A percentile compares a stretch with the other conserved stretches of the same genome.
Conservation (phyloP, 2,797 vertebrate genomes). For the Alca torda region DNA sequence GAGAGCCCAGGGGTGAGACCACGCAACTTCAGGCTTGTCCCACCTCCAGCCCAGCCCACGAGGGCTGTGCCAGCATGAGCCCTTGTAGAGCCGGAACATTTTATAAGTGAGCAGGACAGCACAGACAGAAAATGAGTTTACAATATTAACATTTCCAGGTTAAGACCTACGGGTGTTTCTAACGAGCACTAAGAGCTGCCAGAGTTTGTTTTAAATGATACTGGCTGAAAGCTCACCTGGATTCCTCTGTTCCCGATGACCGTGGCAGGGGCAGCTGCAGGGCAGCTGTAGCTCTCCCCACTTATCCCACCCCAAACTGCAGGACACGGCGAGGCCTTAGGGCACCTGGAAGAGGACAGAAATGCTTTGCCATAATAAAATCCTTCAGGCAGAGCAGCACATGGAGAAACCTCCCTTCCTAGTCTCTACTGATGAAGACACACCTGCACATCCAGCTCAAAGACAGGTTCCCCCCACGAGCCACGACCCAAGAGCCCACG, state of each 20-base stretch:
- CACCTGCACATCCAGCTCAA: not conserved
- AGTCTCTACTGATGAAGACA: not conserved
- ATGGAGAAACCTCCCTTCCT: not conserved
- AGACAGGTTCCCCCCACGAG: not conserved
- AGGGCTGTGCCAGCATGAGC: not conserved
- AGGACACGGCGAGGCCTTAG: fast-evolving
- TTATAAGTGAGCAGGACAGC: not conserved
- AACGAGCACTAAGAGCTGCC: not conserved
- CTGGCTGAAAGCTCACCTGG: not conserved
- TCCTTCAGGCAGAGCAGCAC: not conserved
- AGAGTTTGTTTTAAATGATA: not conserved
- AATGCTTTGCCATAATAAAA: not conserved
- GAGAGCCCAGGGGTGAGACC: fast-evolving
- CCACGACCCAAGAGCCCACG: not conserved
- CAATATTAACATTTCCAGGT: not conserved
- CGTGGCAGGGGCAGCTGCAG: fast-evolving
- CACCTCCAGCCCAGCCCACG: not conserved
- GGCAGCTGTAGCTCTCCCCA: not conserved
- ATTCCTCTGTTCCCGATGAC: fast-evolving
- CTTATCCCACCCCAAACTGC: not conserved
- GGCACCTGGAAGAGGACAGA: not conserved
- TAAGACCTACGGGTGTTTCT: not conserved
- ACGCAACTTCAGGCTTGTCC: not conserved
- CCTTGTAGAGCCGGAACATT: not conserved
- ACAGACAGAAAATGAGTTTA: not conserved